Evolutionary conservation across 2,113 vertebrate genomes (phyloP), one percentile per base, ranked within the genome.

Genomic region (Prionailurus bengalensis): DNA sequence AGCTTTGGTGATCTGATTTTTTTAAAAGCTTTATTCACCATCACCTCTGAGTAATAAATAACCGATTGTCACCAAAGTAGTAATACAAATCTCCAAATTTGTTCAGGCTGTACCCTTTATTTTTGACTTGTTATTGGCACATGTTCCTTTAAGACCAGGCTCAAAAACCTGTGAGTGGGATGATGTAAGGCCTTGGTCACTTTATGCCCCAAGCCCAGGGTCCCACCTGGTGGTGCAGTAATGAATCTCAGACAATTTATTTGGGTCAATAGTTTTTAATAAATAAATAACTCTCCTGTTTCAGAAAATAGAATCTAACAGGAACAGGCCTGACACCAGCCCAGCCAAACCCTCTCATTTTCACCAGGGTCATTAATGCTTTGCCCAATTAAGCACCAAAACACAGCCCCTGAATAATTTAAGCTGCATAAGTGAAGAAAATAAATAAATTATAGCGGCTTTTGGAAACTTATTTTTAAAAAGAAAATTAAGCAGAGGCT

Each of bases 391-490:
- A 98, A 98, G 95, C 73, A 95, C 88, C 96, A 96, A 96, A 97
- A 98, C 96, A 98, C 88, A 97, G 61, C 3, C 70, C 55, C 89
- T 98, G 89, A 98, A 98, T 98, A 97, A 98, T 98, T 98, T 97
- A 98, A 96, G 94, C 65, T 91, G 93, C 92, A 94, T 98, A 98
- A 98, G 98, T 97, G 93, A 98, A 96, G 79, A 93, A 91, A 98
- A 98, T 97, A 97, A 98, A 98, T 97, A 96, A 19, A 15, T 96
- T 63, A 97, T 73, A 73, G 42, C 81, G 82, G 53, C 71, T 97
- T 91, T 13, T 21, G 80, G 79, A 96, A 96, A 94, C 45, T 97
- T 96, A 86, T 89, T 97, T 98, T 97, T 27, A 53, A 98, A 97
- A 89, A 80, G 74, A 97, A 95, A 89, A 91, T 89, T 85, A 68